Percentiles rank a stretch among this genome's conserved stretches.
Conservation (phyloP, 1,140 invertebrate genomes). For the Cherax destructor region DNA sequence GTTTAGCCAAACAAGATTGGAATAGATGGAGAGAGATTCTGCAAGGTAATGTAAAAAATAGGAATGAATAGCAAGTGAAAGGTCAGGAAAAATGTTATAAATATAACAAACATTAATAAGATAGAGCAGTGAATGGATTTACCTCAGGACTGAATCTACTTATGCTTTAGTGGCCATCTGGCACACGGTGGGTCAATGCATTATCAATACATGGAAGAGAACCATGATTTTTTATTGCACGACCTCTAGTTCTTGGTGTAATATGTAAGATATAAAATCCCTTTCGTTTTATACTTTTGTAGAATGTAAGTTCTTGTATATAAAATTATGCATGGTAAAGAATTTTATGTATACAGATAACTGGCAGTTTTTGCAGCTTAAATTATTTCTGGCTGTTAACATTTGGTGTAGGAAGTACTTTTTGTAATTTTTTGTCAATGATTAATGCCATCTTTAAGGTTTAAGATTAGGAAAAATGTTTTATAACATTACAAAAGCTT, state of each 20-base stretch:
- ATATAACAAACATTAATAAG: neutral
- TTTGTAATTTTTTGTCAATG: neutral
- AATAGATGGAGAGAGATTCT: neutral
- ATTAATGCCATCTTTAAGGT: neutral
- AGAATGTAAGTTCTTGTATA: neutral
- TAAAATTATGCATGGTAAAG: neutral
- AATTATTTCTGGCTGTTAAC: neutral
- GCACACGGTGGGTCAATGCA: neutral
- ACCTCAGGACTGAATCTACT: neutral
- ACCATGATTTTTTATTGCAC: neutral
- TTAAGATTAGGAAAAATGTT: neutral
- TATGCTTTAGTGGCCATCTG: neutral
- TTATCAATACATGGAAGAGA: neutral
- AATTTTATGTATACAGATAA: conserved; percentile 11
- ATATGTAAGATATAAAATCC: conserved; percentile 12
- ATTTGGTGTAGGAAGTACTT: neutral
- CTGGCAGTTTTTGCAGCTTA: conserved; percentile 10
- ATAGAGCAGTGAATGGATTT: neutral
- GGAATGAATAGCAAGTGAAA: neutral
- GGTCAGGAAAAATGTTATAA: neutral
- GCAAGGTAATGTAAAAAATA: neutral
- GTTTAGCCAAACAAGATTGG: neutral
- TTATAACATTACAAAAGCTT: neutral
- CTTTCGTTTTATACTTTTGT: neutral
- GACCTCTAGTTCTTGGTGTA: neutral